A percentile compares a stretch with the other conserved stretches of the same genome.
Evolutionary conservation across 2,113 vertebrate genomes (phyloP).

Genomic region (Dunckerocampus dactyliophorus): DNA sequence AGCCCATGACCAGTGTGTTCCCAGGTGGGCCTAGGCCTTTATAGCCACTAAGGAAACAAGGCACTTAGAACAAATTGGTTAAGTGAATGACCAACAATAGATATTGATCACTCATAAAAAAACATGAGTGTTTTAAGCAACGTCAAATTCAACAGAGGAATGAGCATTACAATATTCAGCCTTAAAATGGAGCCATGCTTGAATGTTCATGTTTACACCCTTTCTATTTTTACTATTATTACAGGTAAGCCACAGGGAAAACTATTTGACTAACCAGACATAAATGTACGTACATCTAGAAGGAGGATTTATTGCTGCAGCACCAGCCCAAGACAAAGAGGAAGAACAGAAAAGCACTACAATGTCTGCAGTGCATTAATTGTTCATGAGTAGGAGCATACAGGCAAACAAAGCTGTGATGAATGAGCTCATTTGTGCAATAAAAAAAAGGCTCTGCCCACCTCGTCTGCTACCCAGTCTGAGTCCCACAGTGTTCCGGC

Average conservation of each 20-base stretch:
- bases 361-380: constrained; percentile 70
- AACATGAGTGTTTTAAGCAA: constrained; percentile 35
- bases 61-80: constrained; percentile 63
- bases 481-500: constrained; percentile 37
- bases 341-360: constrained; percentile 40
- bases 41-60: constrained; percentile 32
- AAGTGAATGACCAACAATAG: constrained; percentile 59
- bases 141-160: constrained; percentile 15
- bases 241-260: constrained; percentile 2
- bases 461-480: constrained; percentile 37
- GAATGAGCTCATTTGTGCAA: constrained; percentile 77
- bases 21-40: constrained; percentile 42
- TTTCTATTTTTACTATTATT: constrained; percentile 14
- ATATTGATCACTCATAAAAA: constrained; percentile 56
- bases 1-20: constrained; percentile 41
- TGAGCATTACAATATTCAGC: neutral
- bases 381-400: constrained; percentile 72
- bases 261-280: constrained; percentile 46
- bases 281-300: constrained; percentile 29
- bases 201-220: constrained; percentile 2
- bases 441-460: constrained; percentile 53
- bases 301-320: constrained; percentile 29
- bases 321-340: constrained; percentile 50
- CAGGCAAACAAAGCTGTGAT: constrained; percentile 72
- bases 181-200: neutral